Evolutionary conservation across 2,888 invertebrate genomes (phyloP).

Genomic region (Amphimallon solstitiale): DNA sequence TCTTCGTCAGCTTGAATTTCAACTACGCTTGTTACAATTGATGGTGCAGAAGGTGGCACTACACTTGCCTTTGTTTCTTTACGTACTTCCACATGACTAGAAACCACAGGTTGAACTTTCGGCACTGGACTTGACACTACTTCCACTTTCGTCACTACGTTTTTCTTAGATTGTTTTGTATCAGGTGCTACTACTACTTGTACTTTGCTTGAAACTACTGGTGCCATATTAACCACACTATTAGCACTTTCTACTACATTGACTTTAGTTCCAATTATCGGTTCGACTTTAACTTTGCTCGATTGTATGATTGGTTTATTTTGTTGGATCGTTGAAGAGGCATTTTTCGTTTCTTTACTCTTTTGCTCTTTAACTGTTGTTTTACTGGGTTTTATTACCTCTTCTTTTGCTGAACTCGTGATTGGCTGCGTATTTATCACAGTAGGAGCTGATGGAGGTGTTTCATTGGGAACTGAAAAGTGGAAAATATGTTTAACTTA

Average conservation of each 20-base stretch:
- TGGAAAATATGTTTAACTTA: too few relatives aligned
- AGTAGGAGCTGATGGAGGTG: conserved; percentile 52
- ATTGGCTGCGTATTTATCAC: conserved; percentile 59
- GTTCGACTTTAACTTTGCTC: conserved; percentile 69
- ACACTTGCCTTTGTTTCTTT: conserved; percentile 51
- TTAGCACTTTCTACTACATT: conserved; percentile 52
- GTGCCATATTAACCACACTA: conserved; percentile 61
- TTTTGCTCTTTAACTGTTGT: conserved; percentile 60
- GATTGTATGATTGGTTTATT: conserved; percentile 53
- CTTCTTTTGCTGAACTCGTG: conserved; percentile 43
- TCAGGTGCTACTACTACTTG: conserved; percentile 62
- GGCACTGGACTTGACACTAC: conserved; percentile 48
- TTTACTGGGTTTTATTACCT: conserved; percentile 64
- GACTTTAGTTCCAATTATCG: conserved; percentile 63
- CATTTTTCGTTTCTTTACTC: conserved; percentile 63
- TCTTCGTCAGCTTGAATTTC: conserved; percentile 66
- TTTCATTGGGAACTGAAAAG: conserved; percentile 39
- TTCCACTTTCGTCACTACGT: conserved; percentile 60
- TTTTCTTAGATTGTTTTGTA: conserved; percentile 47
- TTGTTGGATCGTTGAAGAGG: conserved; percentile 52
- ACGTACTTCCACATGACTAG: conserved; percentile 56
- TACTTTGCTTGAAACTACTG: conserved; percentile 58
- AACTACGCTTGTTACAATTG: conserved; percentile 68
- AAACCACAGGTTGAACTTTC: conserved; percentile 48
- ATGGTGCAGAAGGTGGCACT: conserved; percentile 51